These are phyloP conservation scores for Pseudachorutes palmiensis DNA, from an alignment of 1,140 invertebrate genomes.

Conservation along the genomic window DNA sequence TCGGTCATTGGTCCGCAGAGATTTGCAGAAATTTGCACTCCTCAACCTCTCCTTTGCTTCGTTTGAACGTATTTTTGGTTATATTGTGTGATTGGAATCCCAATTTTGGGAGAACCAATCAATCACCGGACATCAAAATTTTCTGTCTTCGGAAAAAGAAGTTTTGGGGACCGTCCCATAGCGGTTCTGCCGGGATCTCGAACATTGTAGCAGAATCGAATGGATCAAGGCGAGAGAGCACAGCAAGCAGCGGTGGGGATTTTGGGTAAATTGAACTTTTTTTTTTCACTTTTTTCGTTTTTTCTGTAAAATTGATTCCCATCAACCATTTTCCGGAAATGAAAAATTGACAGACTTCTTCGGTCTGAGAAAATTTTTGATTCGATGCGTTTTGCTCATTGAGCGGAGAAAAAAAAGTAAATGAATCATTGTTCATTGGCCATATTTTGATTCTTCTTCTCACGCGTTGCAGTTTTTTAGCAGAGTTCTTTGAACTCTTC, in stretches of 20 bases:
- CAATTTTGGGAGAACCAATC: too few species aligned
- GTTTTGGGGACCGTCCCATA: conserved; percentile 30
- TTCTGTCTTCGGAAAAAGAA: conserved; percentile 30
- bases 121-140: conserved; percentile 23
- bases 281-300: too few species aligned
- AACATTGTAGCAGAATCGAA: background rate
- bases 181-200: background rate
- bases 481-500: too few species aligned
- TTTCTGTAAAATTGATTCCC: background rate
- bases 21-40: too few species aligned
- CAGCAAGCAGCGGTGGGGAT: background rate
- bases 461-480: too few species aligned
- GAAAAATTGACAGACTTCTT: background rate
- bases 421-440: too few species aligned
- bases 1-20: conserved; percentile 9
- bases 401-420: too few species aligned
- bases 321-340: background rate
- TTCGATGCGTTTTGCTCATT: too few species aligned
- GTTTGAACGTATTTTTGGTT: too few species aligned
- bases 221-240: background rate
- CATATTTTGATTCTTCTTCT: too few species aligned
- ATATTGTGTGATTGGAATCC: too few species aligned
- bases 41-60: too few species aligned
- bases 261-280: background rate
- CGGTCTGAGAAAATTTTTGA: background rate